These are phyloP conservation scores for Verasper variegatus DNA, from an alignment of 2,113 vertebrate genomes.

Conservation along the genomic window DNA sequence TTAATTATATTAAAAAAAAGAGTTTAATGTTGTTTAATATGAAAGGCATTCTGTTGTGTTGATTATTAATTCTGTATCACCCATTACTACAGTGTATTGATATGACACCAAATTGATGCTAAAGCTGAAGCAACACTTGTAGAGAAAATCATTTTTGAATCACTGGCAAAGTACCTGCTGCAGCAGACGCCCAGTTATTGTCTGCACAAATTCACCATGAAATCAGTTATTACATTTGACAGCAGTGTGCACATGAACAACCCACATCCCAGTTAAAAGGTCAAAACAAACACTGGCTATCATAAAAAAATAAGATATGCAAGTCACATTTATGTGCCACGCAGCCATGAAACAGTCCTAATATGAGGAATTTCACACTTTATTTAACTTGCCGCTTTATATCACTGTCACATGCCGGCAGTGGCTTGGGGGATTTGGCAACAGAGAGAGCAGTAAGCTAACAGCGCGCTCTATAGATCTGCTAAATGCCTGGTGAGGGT, in stretches of 20 bases:
- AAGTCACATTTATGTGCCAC: slow-evolving; percentile 66
- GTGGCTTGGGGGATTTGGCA: slow-evolving; percentile 57
- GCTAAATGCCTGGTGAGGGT: slow-evolving; percentile 68
- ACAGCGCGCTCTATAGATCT: slow-evolving; percentile 63
- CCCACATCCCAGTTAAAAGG: slow-evolving; percentile 67
- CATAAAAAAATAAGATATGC: slow-evolving; percentile 69
- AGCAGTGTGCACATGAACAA: slow-evolving; percentile 58
- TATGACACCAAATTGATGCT: slow-evolving; percentile 19
- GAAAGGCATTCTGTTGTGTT: slow-evolving; percentile 10
- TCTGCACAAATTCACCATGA: slow-evolving; percentile 68
- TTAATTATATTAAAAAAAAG: not conserved
- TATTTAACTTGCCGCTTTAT: slow-evolving; percentile 82
- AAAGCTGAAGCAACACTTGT: slow-evolving; percentile 8
- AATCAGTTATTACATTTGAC: slow-evolving; percentile 64
- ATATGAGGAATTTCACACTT: slow-evolving; percentile 85
- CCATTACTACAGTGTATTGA: not conserved
- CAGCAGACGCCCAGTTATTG: slow-evolving; percentile 41
- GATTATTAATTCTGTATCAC: not conserved
- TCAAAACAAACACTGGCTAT: slow-evolving; percentile 71
- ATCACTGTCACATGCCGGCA: slow-evolving; percentile 74
- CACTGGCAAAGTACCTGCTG: slow-evolving; percentile 9
- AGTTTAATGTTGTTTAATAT: too few relatives aligned
- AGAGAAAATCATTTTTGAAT: slow-evolving; percentile 24
- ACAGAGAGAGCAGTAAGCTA: slow-evolving; percentile 60
- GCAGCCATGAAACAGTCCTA: slow-evolving; percentile 76